Base-by-base conservation (phyloP, 1,140 invertebrate genomes). In the Hesperophylax magnus region DNA sequence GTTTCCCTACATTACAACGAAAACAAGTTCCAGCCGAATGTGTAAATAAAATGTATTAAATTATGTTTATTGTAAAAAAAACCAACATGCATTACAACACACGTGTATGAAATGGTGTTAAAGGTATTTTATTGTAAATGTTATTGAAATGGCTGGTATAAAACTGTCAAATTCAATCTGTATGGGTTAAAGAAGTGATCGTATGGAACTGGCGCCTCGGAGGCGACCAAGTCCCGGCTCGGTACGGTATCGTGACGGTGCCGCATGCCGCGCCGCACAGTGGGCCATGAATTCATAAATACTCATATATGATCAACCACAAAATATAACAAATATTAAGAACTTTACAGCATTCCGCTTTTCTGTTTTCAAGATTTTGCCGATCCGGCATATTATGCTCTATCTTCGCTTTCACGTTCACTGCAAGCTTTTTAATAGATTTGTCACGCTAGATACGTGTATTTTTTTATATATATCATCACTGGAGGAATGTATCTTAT, bases 61-160 rank as follows among this genome's bases (percentile, higher is more conserved):
- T 22, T 61, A 61, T 61, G 58, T 61, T 61, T 24, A 61, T 20
- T 34, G 63, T 67, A 31, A 67, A 67, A 67, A 39, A 67, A 27
- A 67, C 63, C 63, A 15, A 27, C 63, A 67, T 67, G 63, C 63
- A 34, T 67, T 67, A 67, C 63, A 67, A 67, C 63, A 31, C 31
- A 67, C 63, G 31, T 47, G 31, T 34, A 67, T 67, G 31, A 67
- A 34, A 67, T 67, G 22, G 27, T 27, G 24, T n/a, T 67, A 17
- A 67, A 67, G 27, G 63, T 67, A 17, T 67, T 67, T 67, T 67
- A 67, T 67, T 67, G 63, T 67, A 67, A 67, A 67, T 67, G 31
- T 67, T 67, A 67, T 67, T 67, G 27, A 67, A 67, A 34, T 67
- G 63, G 63, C 63, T 11, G 39, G 31, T 67, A 67, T 67, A 67